phyloP scores from a whole-genome alignment of 2,113 vertebrate species.

The Poeciliopsis prolifica region DNA sequence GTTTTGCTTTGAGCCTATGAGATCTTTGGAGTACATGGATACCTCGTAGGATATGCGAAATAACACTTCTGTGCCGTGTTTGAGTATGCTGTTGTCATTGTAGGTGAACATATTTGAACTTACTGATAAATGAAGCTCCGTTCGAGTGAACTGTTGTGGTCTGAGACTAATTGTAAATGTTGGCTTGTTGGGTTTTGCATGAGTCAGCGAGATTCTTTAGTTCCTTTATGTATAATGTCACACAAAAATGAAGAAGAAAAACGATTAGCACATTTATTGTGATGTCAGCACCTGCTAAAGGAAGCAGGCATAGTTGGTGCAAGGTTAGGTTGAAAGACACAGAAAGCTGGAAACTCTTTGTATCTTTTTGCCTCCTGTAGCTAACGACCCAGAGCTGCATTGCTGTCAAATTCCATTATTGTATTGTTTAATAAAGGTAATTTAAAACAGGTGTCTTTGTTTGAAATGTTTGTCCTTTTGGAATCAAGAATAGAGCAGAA shows the following conservation, averaged over 20 bases:
- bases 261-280: conserved; percentile 36
- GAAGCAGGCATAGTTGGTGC: conserved; percentile 46
- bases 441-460: conserved; percentile 37
- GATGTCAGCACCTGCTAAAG: conserved; percentile 49
- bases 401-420: conserved; percentile 67
- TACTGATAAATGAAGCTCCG: conserved; percentile 40
- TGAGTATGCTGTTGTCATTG: conserved; percentile 68
- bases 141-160: conserved; percentile 59
- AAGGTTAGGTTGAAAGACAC: conserved; percentile 50
- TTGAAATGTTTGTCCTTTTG: not conserved
- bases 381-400: conserved; percentile 51
- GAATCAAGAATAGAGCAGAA: not conserved
- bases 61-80: conserved; percentile 61
- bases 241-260: conserved; percentile 16
- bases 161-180: conserved; percentile 70
- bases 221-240: conserved; percentile 62
- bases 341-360: conserved; percentile 37
- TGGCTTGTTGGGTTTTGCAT: conserved; percentile 79
- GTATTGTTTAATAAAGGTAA: conserved; percentile 81
- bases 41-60: conserved; percentile 32
- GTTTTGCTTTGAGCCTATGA: conserved; percentile 34
- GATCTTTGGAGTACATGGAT: conserved; percentile 6
- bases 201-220: conserved; percentile 68
- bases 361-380: conserved; percentile 26
- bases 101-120: conserved; percentile 63